phyloP scores from a whole-genome alignment of 2,113 vertebrate genomes.

The Hypanus sabinus region DNA sequence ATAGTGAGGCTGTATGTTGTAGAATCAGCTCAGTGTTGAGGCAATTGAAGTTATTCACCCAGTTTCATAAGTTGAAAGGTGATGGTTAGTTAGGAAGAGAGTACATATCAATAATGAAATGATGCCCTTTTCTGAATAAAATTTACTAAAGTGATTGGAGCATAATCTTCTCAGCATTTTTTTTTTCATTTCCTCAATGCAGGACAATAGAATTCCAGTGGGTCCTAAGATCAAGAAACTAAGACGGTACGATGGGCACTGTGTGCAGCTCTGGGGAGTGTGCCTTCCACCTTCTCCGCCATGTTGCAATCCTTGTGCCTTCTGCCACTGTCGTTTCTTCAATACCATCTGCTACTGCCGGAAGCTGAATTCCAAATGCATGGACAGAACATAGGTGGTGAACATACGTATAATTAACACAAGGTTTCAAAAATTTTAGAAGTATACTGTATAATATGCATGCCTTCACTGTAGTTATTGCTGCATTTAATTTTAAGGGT shows the following conservation, averaged over 20 bases:
- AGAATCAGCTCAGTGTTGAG: no score
- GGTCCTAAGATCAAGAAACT: neutral
- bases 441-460: neutral
- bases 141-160: neutral
- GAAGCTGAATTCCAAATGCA: constrained; percentile 67
- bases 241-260: constrained; percentile 47
- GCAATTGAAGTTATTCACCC: no score
- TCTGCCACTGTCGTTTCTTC: constrained; percentile 76
- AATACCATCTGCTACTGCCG: constrained; percentile 72
- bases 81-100: neutral
- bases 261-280: constrained; percentile 64
- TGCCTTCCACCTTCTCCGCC: constrained; percentile 61
- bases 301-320: constrained; percentile 74
- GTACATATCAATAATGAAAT: neutral
- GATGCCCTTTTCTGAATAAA: neutral
- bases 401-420: neutral
- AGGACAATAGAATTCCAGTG: neutral
- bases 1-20: no score
- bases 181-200: neutral
- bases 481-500: neutral
- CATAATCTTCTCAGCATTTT: neutral
- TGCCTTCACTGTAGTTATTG: neutral
- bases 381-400: constrained; percentile 41
- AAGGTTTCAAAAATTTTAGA: neutral
- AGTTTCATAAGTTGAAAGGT: no score